Percentiles rank a stretch among this genome's conserved stretches.
Conservation (phyloP, 2,113 vertebrate genomes). For the Hydropotes inermis region DNA sequence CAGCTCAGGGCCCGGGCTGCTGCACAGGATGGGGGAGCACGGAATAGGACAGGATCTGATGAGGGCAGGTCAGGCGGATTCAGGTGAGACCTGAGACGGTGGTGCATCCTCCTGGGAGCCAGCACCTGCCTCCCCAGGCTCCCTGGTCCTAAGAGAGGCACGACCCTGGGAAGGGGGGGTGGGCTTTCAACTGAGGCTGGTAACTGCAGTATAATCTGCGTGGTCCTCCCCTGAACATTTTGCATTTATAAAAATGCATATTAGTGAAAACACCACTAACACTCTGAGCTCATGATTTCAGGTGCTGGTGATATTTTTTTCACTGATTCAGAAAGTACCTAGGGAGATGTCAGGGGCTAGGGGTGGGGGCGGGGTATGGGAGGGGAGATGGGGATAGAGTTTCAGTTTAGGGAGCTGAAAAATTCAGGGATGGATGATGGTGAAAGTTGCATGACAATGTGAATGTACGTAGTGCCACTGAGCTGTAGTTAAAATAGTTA, state of each 20-base stretch:
- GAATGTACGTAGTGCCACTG: neutral
- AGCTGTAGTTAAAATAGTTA: neutral
- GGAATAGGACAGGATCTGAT: conserved; percentile 67
- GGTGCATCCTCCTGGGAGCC: neutral
- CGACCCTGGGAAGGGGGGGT: rapidly evolving
- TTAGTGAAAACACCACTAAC: neutral
- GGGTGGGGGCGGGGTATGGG: neutral
- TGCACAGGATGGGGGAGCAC: conserved; percentile 59
- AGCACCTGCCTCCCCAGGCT: rapidly evolving
- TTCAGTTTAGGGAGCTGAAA: neutral
- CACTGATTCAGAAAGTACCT: neutral
- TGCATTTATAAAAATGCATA: neutral
- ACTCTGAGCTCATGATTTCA: neutral
- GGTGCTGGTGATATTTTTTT: neutral
- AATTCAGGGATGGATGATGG: neutral
- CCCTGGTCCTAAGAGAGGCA: rapidly evolving
- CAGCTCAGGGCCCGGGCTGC: conserved; percentile 69
- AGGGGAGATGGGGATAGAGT: neutral
- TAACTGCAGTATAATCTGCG: rapidly evolving
- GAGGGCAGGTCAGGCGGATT: conserved; percentile 72
- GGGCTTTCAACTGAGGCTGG: neutral
- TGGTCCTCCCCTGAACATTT: rapidly evolving
- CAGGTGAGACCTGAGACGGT: conserved; percentile 39
- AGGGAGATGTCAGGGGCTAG: neutral
- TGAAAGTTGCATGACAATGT: neutral